These are phyloP conservation scores for Hemibagrus wyckioides DNA, from an alignment of 2,113 vertebrate species.

Conservation along the genomic window DNA sequence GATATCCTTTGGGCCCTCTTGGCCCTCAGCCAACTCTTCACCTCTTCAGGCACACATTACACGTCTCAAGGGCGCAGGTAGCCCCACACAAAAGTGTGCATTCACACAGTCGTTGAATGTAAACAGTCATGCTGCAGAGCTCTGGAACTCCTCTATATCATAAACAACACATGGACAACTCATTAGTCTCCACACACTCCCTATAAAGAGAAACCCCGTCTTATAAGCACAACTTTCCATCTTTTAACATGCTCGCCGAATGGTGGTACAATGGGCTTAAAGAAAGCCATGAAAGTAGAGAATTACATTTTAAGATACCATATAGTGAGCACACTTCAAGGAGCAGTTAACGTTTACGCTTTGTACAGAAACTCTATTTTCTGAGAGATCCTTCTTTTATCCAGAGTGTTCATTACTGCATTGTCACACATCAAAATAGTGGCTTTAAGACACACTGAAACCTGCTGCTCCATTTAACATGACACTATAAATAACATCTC, in stretches of 20 bases:
- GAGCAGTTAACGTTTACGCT: slow-evolving; percentile 11
- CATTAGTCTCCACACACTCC: slow-evolving; percentile 32
- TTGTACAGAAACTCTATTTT: not conserved
- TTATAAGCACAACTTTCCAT: not conserved
- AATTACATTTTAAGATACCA: not conserved
- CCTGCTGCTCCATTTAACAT: slow-evolving; percentile 17
- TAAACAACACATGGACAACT: slow-evolving; percentile 35
- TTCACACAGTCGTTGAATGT: slow-evolving; percentile 23
- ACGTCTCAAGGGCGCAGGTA: slow-evolving; percentile 31
- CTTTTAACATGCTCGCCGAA: not conserved
- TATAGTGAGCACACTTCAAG: not conserved
- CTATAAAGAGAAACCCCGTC: not conserved
- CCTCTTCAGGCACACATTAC: slow-evolving; percentile 9
- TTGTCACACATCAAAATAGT: not conserved
- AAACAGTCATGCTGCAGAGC: not conserved
- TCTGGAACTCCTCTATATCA: slow-evolving; percentile 33
- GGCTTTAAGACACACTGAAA: not conserved
- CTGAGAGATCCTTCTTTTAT: not conserved
- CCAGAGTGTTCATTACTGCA: not conserved
- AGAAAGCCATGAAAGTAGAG: not conserved
- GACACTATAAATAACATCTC: slow-evolving; percentile 31
- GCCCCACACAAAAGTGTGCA: slow-evolving; percentile 18
- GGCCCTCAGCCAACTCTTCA: slow-evolving; percentile 23
- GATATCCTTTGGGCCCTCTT: not conserved
- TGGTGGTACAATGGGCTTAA: not conserved